Evolutionary conservation across 1,140 invertebrate genomes (phyloP), one percentile per base, ranked within the genome.

Genomic region (Choristoneura fumiferana): DNA sequence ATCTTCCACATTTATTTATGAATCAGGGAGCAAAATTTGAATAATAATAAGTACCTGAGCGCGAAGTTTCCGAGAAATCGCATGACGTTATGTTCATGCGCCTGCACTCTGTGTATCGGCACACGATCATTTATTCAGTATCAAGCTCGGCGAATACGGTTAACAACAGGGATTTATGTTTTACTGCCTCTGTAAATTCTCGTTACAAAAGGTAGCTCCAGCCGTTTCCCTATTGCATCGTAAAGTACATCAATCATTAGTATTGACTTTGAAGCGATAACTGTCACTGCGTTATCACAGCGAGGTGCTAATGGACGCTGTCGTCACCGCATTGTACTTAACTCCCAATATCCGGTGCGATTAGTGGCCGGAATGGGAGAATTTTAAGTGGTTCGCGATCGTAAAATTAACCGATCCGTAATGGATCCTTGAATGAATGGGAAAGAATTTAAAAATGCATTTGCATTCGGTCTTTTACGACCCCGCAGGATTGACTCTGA

Each of bases 311-410:
- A 80, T 78, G 73, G 71, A 60, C 65, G 72, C 62, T 74, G 56
- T 64, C 58, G 54, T 55, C 37, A 37, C 64, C 45, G 65, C 66
- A 71, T 74, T 60, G 69, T 73, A 67, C 70, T 76, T 70, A 75
- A 74, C 68, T 61, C 69, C 73, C 71, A 78, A 85, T 83, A 81
- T 81, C 79, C 74, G 80, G 73, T 71, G 60, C 63, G 67, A 80
- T 82, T 78, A 76, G 69, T 76, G 71, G 61, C 59, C 67, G 62
- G 67, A 70, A 67, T 62, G 36, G 75, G 60, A 71, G 79, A 85
- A 83, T 83, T 77, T 85, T 87, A 84, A 87, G 81, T 85, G 81
- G 69, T 73, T 69, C 56, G 63, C 59, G 65, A 67, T 82, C 82
- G 76, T 84, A 82, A 82, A 84, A 76, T 82, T 81, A 78, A 79